phyloP scores from a whole-genome alignment of 2,888 invertebrate species.

The Clivina fossor region DNA sequence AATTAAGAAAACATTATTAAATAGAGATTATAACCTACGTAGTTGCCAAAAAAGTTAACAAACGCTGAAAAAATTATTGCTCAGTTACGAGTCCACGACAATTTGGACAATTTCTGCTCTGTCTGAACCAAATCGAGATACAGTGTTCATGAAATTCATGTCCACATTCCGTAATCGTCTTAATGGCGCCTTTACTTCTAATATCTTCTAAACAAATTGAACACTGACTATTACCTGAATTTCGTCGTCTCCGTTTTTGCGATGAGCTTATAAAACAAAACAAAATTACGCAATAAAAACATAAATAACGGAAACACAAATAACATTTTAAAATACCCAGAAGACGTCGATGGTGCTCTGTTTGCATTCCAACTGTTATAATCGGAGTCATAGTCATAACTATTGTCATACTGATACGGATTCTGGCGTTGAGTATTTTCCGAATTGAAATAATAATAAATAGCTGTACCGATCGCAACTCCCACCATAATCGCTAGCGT shows the following conservation, averaged over 20 bases:
- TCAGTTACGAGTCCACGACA: slow-evolving; percentile 29
- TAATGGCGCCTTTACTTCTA: slow-evolving; percentile 23
- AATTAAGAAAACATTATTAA: too few relatives aligned
- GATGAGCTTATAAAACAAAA: not conserved
- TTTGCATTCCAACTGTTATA: slow-evolving; percentile 7
- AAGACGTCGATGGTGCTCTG: slow-evolving; percentile 2
- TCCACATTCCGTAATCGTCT: slow-evolving; percentile 32
- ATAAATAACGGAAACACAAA: too few relatives aligned
- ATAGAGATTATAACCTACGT: too few relatives aligned
- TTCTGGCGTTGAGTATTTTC: slow-evolving; percentile 33
- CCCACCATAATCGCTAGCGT: slow-evolving; percentile 39
- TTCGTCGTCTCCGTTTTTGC: slow-evolving; percentile 34
- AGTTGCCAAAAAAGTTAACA: too few relatives aligned
- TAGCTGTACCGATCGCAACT: slow-evolving; percentile 40
- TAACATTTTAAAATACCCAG: too few relatives aligned
- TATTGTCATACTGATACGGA: slow-evolving; percentile 6
- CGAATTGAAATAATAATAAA: slow-evolving; percentile 40
- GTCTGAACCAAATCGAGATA: slow-evolving; percentile 36
- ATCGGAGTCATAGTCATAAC: slow-evolving; percentile 13
- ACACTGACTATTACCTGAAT: slow-evolving; percentile 36
- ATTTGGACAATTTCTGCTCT: slow-evolving; percentile 33
- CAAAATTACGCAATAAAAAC: not conserved
- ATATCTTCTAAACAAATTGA: slow-evolving; percentile 37
- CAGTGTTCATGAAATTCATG: slow-evolving; percentile 38
- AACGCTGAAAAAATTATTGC: too few relatives aligned